Percentiles rank a stretch among this genome's conserved stretches.
Conservation (phyloP, 2,797 vertebrate species). For the Characodon lateralis region DNA sequence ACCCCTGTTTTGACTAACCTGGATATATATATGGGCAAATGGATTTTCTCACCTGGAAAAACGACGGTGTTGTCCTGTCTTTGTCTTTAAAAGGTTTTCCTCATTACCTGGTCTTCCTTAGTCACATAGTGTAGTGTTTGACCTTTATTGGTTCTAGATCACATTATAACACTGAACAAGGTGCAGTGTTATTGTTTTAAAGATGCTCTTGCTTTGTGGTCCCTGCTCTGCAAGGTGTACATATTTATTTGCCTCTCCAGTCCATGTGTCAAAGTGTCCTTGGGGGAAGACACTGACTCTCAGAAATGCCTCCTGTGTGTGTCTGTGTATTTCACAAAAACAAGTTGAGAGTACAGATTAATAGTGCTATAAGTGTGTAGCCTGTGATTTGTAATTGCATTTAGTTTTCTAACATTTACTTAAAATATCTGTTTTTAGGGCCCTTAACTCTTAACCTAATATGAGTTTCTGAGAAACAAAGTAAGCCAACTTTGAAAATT, state of each 20-base stretch:
- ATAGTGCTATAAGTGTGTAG: not conserved
- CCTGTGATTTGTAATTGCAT: not conserved
- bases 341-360: not conserved
- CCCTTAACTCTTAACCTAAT: too few relatives aligned
- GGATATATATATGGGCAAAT: not conserved
- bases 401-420: not conserved
- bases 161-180: not conserved
- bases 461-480: too few relatives aligned
- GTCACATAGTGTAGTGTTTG: not conserved
- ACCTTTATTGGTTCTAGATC: not conserved
- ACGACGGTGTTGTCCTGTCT: not conserved
- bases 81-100: not conserved
- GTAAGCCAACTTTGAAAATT: too few relatives aligned
- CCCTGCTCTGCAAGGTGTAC: not conserved
- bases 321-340: not conserved
- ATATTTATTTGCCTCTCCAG: not conserved
- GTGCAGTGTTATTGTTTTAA: not conserved
- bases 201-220: not conserved
- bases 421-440: not conserved
- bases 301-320: not conserved
- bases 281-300: not conserved
- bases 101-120: not conserved
- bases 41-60: not conserved
- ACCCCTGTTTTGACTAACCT: conserved; percentile 17
- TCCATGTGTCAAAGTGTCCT: not conserved